Evolutionary conservation across 2,113 vertebrate species (phyloP), one percentile per base, ranked within the genome.

Genomic region (Brienomyrus longianalis): DNA sequence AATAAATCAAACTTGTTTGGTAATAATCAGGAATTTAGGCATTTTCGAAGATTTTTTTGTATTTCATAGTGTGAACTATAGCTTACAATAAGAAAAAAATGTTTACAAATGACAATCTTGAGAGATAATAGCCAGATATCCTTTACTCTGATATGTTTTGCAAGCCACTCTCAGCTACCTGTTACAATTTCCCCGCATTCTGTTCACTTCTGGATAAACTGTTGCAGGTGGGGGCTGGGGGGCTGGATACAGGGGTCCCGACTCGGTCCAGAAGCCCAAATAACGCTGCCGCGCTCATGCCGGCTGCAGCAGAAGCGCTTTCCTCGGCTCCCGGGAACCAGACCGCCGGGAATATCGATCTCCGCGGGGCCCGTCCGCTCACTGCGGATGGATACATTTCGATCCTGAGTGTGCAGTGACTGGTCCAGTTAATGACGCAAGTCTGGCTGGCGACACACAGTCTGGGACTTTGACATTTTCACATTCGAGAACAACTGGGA

Each of bases 391-490:
- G 94, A 96, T 95, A 96, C 95, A 89, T 90, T 90, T 91, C 93
- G 89, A 95, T 94, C 93, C 92, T 92, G 92, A 92, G 95, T 92
- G 95, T 93, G 95, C 92, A 50, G 90, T 91, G 95, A 93, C 95
- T 94, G 92, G 95, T 96, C 95, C 94, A 94, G 95, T 94, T 96
- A 96, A 96, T 96, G 96, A 96, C 96, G 96, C 95, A 96, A 96
- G 92, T 93, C 95, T 90, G 92, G 86, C 94, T 96, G 96, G 96
- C 96, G 96, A 96, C 96, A 96, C 94, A 89, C 91, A 95, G 96
- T 96, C 96, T 96, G 94, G 94, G 96, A 96, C 95, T 96, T 96
- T 96, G 95, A 96, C 96, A 96, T 96, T 96, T 96, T 96, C 95
- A 92, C 94, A 95, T 95, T 96, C 96, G 96, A 96, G 96, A 96